Evolutionary conservation across 2,888 invertebrate genomes (phyloP).

Genomic region (Acrocyrtus sp.): DNA sequence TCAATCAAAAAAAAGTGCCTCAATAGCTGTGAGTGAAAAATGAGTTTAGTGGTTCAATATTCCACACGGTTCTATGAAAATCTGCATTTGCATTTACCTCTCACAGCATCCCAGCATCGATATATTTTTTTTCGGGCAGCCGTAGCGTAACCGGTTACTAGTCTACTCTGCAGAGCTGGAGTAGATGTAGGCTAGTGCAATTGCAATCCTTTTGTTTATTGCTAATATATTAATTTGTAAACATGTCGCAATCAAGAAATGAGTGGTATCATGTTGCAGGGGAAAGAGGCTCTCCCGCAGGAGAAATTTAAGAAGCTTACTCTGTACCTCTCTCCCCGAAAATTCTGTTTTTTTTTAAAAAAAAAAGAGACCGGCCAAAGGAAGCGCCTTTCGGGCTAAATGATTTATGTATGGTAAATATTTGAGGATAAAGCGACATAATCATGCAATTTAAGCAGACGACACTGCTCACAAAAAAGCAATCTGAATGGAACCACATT

Average conservation of each 20-base stretch:
- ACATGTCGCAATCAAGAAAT: constrained; percentile 28
- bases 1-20: constrained; percentile 16
- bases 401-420: background rate
- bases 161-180: background rate
- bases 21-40: background rate
- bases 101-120: too few relatives aligned
- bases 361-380: background rate
- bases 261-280: background rate
- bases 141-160: background rate
- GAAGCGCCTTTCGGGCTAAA: background rate
- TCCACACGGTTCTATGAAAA: too few relatives aligned
- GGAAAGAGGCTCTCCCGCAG: background rate
- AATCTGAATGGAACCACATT: background rate
- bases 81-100: too few relatives aligned
- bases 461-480: too few relatives aligned
- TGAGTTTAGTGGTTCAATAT: background rate
- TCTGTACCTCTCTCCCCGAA: background rate
- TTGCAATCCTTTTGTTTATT: constrained; percentile 21
- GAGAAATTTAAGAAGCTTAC: background rate
- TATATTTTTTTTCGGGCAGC: background rate
- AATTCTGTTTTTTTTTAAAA: background rate
- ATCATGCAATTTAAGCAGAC: too few relatives aligned
- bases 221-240: constrained; percentile 56
- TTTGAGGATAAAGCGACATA: background rate
- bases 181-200: background rate